Evolutionary conservation across 2,113 vertebrate species (phyloP).

Genomic region (Strigops habroptila): DNA sequence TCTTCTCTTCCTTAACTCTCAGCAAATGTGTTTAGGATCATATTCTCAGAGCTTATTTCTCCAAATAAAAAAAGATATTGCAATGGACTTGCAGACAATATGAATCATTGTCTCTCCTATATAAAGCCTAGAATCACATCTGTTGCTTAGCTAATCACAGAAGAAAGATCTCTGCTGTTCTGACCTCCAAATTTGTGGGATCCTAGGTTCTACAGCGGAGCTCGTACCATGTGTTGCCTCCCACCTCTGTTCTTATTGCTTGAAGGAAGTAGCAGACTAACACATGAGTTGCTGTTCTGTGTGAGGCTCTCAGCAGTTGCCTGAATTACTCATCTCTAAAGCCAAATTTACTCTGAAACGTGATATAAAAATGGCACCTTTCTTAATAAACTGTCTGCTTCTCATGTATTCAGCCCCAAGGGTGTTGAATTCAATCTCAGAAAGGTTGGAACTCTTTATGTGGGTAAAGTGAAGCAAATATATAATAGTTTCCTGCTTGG

Average conservation of each 20-base stretch:
- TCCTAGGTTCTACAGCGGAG: conserved; percentile 9
- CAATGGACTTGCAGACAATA: neutral
- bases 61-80: neutral
- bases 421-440: neutral
- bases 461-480: neutral
- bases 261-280: conserved; percentile 59
- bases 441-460: neutral
- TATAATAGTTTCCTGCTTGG: neutral
- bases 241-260: conserved; percentile 59
- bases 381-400: conserved; percentile 38
- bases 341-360: conserved; percentile 56
- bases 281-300: conserved; percentile 44
- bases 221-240: conserved; percentile 55
- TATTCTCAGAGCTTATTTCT: neutral
- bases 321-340: conserved; percentile 57
- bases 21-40: neutral
- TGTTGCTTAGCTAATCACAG: conserved; percentile 16
- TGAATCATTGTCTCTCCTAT: neutral
- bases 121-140: neutral
- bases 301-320: conserved; percentile 44
- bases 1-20: neutral
- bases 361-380: conserved; percentile 54
- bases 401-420: neutral
- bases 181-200: conserved; percentile 35
- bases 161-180: neutral